A percentile compares a stretch with the other conserved stretches of the same genome.
Conservation (phyloP, 2,797 vertebrate species). For the Lepidocolaptes lacrymiger region DNA sequence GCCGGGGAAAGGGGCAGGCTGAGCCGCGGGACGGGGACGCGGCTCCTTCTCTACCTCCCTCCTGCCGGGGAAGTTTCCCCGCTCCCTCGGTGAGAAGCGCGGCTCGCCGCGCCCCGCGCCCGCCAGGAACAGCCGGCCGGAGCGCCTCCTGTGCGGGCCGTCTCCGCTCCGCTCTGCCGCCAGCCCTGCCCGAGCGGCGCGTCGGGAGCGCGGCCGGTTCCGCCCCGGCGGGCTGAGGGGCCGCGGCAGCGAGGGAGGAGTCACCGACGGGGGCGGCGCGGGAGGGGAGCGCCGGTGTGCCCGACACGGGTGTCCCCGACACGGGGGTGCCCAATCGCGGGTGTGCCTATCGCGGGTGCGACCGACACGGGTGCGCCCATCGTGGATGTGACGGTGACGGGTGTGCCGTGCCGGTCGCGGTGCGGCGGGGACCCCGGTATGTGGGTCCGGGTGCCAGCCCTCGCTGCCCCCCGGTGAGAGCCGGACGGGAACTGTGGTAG, state of each 20-base stretch:
- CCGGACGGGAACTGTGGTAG: neutral
- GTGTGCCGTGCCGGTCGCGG: neutral
- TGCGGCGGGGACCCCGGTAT: fast-evolving
- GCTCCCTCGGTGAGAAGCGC: too few relatives aligned
- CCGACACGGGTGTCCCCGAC: neutral
- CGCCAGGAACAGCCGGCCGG: fast-evolving
- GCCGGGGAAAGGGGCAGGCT: neutral
- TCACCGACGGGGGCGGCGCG: neutral
- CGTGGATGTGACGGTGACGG: too few relatives aligned
- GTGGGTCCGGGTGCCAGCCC: neutral
- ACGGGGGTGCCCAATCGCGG: too few relatives aligned
- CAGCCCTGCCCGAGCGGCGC: neutral
- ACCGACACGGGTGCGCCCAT: too few relatives aligned
- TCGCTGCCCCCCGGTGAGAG: neutral
- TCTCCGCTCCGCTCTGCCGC: fast-evolving
- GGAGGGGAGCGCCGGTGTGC: neutral
- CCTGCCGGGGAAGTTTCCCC: neutral
- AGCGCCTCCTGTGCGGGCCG: fast-evolving
- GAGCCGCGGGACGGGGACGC: neutral
- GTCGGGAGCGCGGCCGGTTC: neutral
- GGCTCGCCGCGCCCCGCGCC: neutral
- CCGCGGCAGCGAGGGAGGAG: slow-evolving; percentile 17
- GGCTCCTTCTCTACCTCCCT: neutral
- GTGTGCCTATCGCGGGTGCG: too few relatives aligned
- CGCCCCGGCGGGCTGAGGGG: neutral